Evolutionary conservation across 2,113 vertebrate species (phyloP).

Genomic region (Apistogramma diplotaenia): DNA sequence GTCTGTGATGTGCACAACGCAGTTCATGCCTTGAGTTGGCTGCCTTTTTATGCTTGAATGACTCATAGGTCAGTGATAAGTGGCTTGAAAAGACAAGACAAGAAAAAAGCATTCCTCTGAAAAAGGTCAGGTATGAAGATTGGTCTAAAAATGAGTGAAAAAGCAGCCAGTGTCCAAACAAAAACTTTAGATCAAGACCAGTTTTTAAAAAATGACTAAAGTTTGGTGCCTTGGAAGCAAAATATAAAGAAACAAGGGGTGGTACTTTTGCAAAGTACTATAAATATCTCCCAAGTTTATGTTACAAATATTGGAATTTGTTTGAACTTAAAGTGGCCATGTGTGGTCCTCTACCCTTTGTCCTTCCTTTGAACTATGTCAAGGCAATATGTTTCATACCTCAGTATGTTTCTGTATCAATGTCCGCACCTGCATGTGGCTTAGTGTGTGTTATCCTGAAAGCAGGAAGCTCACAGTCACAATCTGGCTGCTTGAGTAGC

Average conservation of each 20-base stretch:
- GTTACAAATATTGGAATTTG: not conserved
- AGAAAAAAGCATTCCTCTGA: not conserved
- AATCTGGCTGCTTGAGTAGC: constrained; percentile 42
- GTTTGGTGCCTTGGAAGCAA: not conserved
- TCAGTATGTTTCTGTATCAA: not conserved
- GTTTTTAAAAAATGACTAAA: not conserved
- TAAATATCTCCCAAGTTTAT: not conserved
- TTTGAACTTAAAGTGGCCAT: not conserved
- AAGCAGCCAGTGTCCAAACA: not conserved
- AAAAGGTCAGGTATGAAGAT: not conserved
- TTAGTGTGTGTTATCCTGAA: constrained; percentile 3
- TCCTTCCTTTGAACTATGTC: not conserved
- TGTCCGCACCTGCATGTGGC: not conserved
- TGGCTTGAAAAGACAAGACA: no score
- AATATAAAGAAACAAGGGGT: not conserved
- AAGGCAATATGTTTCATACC: not conserved
- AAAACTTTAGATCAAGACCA: not conserved
- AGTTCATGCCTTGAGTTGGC: not conserved
- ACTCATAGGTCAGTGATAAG: not conserved
- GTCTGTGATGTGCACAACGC: not conserved
- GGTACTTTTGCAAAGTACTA: not conserved
- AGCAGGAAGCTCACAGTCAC: constrained; percentile 15
- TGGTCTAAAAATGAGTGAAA: not conserved
- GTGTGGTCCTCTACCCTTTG: not conserved
- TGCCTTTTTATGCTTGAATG: not conserved